Conservation (phyloP, 2,888 invertebrate species). For the Agapetus fuscipes region DNA sequence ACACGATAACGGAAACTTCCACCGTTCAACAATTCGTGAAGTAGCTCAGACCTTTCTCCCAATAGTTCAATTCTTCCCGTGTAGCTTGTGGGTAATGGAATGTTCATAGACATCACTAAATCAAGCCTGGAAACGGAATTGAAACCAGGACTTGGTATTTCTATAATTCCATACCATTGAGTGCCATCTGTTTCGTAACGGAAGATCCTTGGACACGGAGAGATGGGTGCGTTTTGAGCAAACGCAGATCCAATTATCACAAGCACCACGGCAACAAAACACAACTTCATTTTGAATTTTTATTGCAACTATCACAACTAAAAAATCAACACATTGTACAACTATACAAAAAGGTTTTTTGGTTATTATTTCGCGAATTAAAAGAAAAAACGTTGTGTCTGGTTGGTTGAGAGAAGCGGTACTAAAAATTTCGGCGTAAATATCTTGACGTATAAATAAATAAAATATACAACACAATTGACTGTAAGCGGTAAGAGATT, state of each 20-base stretch:
- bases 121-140: slow-evolving; percentile 9
- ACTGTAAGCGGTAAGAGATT: too few relatives aligned
- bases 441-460: too few relatives aligned
- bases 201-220: slow-evolving; percentile 19
- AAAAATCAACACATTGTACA: too few relatives aligned
- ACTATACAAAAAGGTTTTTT: too few relatives aligned
- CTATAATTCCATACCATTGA: slow-evolving; percentile 17
- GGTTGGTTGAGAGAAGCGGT: too few relatives aligned
- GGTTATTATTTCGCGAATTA: too few relatives aligned
- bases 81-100: slow-evolving; percentile 5
- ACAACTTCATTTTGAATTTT: not conserved
- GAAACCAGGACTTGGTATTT: slow-evolving; percentile 10
- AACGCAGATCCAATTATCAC: too few relatives aligned
- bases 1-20: slow-evolving; percentile 28
- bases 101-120: slow-evolving; percentile 10
- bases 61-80: slow-evolving; percentile 11
- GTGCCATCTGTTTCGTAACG: slow-evolving; percentile 15
- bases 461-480: too few relatives aligned
- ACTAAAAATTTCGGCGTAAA: too few relatives aligned
- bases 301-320: too few relatives aligned
- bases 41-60: slow-evolving; percentile 6
- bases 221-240: too few relatives aligned
- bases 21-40: slow-evolving; percentile 24
- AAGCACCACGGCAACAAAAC: not conserved
- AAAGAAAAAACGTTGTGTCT: too few relatives aligned